Percentiles rank a stretch among this genome's conserved stretches.
phyloP scores from a whole-genome alignment of 2,888 invertebrate species.

The Phortica okadai region DNA sequence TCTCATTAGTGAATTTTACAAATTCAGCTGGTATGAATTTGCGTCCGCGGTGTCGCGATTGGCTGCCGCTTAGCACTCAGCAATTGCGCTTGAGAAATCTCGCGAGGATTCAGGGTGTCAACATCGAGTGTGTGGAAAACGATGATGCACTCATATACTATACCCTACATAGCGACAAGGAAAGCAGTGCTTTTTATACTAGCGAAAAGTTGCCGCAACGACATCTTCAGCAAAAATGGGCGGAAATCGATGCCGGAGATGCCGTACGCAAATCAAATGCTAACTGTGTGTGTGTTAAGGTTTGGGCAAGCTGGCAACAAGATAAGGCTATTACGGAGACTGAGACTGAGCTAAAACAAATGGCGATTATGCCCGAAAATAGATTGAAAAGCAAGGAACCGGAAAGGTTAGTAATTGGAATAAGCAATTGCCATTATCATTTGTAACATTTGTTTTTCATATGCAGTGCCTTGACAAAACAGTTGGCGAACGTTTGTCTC shows the following conservation, averaged over 20 bases:
- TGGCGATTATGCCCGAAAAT: background rate
- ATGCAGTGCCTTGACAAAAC: conserved; percentile 52
- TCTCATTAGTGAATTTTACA: background rate
- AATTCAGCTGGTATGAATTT: conserved; percentile 56
- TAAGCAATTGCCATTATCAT: no score
- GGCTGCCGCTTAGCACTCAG: conserved; percentile 85
- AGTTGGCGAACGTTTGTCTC: conserved; percentile 47
- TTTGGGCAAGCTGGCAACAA: conserved; percentile 67
- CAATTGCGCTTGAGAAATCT: conserved; percentile 89
- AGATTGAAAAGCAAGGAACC: conserved; percentile 38
- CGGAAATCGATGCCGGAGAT: conserved; percentile 82
- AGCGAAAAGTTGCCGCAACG: conserved; percentile 84
- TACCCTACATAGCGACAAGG: conserved; percentile 87
- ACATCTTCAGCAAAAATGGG: conserved; percentile 86
- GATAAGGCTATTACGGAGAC: conserved; percentile 38
- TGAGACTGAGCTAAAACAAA: conserved; percentile 47
- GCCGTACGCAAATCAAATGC: conserved; percentile 78
- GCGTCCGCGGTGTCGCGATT: conserved; percentile 68
- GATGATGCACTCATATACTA: conserved; percentile 81
- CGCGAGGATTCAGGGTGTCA: conserved; percentile 84
- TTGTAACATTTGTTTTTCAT: background rate
- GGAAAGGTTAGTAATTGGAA: conserved; percentile 38
- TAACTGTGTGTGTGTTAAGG: conserved; percentile 72
- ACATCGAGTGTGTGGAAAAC: conserved; percentile 74
- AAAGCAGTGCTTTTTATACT: conserved; percentile 90